Base-by-base conservation (phyloP, 2,113 vertebrate species). In the Notothenia rossii region DNA sequence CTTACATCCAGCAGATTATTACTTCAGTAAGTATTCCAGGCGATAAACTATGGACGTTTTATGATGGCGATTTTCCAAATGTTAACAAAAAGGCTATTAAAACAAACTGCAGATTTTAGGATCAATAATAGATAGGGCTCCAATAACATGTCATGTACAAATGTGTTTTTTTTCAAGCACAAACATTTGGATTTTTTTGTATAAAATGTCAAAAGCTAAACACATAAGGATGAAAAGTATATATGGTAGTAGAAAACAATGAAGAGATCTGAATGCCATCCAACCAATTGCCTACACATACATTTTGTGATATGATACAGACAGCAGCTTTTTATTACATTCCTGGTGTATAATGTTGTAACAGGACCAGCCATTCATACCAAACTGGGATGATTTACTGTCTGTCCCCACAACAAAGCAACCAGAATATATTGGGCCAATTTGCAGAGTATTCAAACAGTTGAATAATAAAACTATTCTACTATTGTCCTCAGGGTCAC, bases 341-440 rank as follows among this genome's bases (percentile, higher is more conserved):
- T 43, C 40, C n/a, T 25, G 1, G 18, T 43, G 33, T 46, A 22
- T 20, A 25, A 48, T 48, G 61, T 20, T 48, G 55, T 20, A 43
- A 64, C 17, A 53, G n/a, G 25, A 18, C 49, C 48, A 65, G 62
- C 17, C 48, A n/a, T 12, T 51, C 17, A 36, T 36, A 13, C 9
- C 54, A 11, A 48, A 87, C 50, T 61, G 51, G 48, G 72, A 84
- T 82, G 58, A 79, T n/a, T 65, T 48, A 40, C 54, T 60, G 54
- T 87, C 33, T 79, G 56, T 50, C 71, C 45, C 62, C 55, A 55
- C 64, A 77, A 79, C 78, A 43, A 79, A 82, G 77, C 67, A 72
- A 59, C 17, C 20, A 72, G 40, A 72, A 61, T 40, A 20, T 40
- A 73, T 14, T 46, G 11, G 46, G 25, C 10, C 54, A 59, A 43